Conservation (phyloP, 2,113 vertebrate genomes). For the Oncorhynchus tshawytscha region DNA sequence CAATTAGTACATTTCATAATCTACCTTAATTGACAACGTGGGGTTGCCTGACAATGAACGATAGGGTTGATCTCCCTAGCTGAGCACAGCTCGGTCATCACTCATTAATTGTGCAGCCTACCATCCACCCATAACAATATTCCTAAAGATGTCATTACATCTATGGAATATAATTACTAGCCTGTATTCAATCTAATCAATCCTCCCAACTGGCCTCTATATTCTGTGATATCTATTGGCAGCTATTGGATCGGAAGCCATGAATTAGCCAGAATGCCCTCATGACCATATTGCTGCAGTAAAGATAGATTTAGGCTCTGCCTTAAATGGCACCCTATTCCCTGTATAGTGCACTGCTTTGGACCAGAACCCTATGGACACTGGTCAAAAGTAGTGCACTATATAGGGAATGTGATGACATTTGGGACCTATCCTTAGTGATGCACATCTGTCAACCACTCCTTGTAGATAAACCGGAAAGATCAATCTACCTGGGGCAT, state of each 20-base stretch:
- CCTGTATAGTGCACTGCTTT: too few relatives aligned
- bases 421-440: too few relatives aligned
- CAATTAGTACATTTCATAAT: not conserved
- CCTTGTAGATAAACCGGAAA: not conserved
- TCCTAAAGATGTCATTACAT: not conserved
- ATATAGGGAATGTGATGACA: too few relatives aligned
- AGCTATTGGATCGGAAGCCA: not conserved
- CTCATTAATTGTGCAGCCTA: not conserved
- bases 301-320: not conserved
- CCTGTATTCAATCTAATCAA: not conserved
- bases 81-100: not conserved
- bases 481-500: not conserved
- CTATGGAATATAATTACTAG: not conserved
- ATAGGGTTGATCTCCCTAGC: not conserved
- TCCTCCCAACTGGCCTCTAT: not conserved
- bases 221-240: not conserved
- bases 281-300: not conserved
- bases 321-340: too few relatives aligned
- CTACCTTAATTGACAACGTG: not conserved
- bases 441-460: not conserved
- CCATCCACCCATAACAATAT: not conserved
- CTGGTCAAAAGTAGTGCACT: too few relatives aligned
- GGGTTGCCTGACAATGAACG: not conserved
- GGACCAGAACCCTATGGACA: too few relatives aligned
- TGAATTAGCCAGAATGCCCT: not conserved